A percentile compares a stretch with the other conserved stretches of the same genome.
These are phyloP conservation scores for Opisthocomus hoazin DNA, from an alignment of 2,113 vertebrate species.

Conservation along the genomic window DNA sequence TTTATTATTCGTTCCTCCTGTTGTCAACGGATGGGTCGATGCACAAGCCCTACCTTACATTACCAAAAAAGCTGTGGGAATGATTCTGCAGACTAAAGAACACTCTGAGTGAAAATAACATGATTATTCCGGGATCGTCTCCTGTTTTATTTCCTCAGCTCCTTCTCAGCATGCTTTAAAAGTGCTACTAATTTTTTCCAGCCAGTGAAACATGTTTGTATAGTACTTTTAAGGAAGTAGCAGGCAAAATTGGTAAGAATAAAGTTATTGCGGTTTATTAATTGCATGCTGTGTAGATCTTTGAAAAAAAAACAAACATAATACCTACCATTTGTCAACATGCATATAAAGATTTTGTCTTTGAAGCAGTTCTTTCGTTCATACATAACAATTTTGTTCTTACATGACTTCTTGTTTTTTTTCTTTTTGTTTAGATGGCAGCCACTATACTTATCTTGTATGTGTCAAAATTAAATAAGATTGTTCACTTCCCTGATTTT, in stretches of 20 bases:
- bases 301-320: accelerated
- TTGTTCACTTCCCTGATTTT: slow-evolving; percentile 79
- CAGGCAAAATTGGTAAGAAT: neutral
- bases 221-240: neutral
- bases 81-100: neutral
- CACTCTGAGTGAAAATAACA: neutral
- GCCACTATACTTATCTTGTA: slow-evolving; percentile 76
- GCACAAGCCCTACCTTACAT: neutral
- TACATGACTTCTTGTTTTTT: neutral
- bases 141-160: neutral
- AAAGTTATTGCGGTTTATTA: neutral
- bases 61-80: neutral
- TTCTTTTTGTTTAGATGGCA: slow-evolving; percentile 70
- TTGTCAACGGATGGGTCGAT: neutral
- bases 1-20: neutral
- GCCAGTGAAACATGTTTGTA: neutral
- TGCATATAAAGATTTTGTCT: neutral
- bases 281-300: neutral
- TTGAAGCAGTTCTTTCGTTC: neutral
- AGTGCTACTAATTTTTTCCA: neutral
- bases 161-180: neutral
- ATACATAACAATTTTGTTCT: neutral
- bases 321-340: neutral
- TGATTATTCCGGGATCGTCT: neutral
- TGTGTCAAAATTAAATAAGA: slow-evolving; percentile 70